Evolutionary conservation across 2,797 vertebrate genomes (phyloP).

Genomic region (Leontocebus nigricollis): DNA sequence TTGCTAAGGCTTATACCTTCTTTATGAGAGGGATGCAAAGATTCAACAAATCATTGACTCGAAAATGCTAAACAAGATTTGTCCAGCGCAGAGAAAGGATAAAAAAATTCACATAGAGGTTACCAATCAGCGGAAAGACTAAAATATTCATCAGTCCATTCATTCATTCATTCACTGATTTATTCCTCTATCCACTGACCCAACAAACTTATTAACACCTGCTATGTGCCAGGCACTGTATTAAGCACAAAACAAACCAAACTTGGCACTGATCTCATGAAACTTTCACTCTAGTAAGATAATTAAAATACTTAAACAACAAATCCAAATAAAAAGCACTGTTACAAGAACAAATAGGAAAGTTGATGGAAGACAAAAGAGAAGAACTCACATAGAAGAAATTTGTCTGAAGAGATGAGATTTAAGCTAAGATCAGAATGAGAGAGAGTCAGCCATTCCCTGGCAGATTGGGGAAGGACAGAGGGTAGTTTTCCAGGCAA

Average conservation of each 20-base stretch:
- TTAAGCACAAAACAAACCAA: not conserved
- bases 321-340: not conserved
- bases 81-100: not conserved
- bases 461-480: not conserved
- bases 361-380: not conserved
- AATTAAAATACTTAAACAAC: not conserved
- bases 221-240: not conserved
- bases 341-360: not conserved
- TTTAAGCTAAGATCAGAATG: not conserved
- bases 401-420: not conserved
- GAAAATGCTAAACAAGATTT: not conserved
- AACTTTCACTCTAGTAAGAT: not conserved
- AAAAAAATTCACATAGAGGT: not conserved
- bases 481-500: not conserved
- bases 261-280: not conserved
- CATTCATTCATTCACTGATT: not conserved
- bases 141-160: not conserved
- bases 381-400: not conserved
- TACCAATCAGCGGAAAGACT: not conserved
- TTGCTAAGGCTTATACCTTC: not conserved
- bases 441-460: not conserved
- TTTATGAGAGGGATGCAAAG: not conserved
- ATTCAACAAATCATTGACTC: not conserved
- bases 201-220: not conserved
- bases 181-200: not conserved